Conservation (phyloP, 2,888 invertebrate genomes). For the Lochmaea crataegi region DNA sequence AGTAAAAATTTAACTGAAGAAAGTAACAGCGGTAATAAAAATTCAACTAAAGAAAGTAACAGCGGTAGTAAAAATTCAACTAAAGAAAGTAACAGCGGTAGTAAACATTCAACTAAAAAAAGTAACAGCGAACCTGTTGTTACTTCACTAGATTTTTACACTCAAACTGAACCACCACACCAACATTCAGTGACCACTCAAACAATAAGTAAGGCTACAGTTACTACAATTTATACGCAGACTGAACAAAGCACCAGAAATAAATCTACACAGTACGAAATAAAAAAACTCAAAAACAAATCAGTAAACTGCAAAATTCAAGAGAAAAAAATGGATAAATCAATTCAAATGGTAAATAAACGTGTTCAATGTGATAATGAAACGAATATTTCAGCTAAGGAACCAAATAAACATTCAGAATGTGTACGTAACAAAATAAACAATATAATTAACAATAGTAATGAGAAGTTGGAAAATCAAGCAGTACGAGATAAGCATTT, state of each 20-base stretch:
- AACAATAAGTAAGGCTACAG: neutral
- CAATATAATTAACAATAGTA: neutral
- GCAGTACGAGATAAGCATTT: too few relatives aligned
- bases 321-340: neutral
- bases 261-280: too few relatives aligned
- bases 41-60: too few relatives aligned
- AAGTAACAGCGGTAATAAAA: too few relatives aligned
- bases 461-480: neutral
- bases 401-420: neutral
- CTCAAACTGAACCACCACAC: neutral
- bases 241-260: neutral
- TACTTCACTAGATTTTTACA: neutral
- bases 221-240: neutral
- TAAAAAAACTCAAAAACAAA: neutral
- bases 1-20: too few relatives aligned
- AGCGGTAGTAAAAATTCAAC: too few relatives aligned
- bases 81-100: too few relatives aligned
- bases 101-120: neutral
- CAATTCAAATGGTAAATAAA: neutral
- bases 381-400: neutral
- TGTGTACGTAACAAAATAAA: neutral
- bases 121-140: neutral
- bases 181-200: neutral
- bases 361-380: neutral
- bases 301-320: neutral